Evolutionary conservation across 2,888 invertebrate species (phyloP).

Genomic region (Unio delphinus): DNA sequence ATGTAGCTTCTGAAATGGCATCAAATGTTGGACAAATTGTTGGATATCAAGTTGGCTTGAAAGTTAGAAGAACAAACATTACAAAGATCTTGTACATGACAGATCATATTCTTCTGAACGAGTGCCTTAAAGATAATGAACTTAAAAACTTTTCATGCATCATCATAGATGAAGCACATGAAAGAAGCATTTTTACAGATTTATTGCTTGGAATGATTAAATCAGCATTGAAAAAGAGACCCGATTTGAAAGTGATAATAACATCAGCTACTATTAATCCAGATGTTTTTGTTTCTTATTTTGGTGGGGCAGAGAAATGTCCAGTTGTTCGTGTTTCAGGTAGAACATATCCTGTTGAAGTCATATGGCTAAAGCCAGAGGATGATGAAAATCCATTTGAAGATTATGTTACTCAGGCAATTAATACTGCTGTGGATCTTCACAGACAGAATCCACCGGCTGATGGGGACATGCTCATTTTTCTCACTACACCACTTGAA

Average conservation of each 20-base stretch:
- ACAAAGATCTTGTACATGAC: slow-evolving; percentile 68
- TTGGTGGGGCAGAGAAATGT: slow-evolving; percentile 39
- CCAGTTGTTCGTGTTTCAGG: slow-evolving; percentile 66
- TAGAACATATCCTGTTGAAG: slow-evolving; percentile 68
- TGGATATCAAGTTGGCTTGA: slow-evolving; percentile 63
- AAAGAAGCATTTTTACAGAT: slow-evolving; percentile 69
- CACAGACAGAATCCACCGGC: slow-evolving; percentile 41
- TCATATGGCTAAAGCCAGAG: slow-evolving; percentile 42
- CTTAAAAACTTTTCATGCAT: slow-evolving; percentile 55
- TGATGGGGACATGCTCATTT: slow-evolving; percentile 70
- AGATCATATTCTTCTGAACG: slow-evolving; percentile 68
- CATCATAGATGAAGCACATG: slow-evolving; percentile 72
- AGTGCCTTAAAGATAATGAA: slow-evolving; percentile 55
- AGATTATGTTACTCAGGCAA: slow-evolving; percentile 50
- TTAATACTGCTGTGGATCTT: slow-evolving; percentile 59
- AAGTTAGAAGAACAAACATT: slow-evolving; percentile 26
- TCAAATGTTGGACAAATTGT: slow-evolving; percentile 57
- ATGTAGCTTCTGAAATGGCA: slow-evolving; percentile 66
- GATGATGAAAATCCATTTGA: slow-evolving; percentile 21
- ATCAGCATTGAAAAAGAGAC: slow-evolving; percentile 44
- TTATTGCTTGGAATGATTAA: slow-evolving; percentile 70
- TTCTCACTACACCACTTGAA: slow-evolving; percentile 67
- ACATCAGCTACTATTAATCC: slow-evolving; percentile 71
- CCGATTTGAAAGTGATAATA: slow-evolving; percentile 65
- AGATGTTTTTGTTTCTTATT: slow-evolving; percentile 63